These are phyloP conservation scores for Sisor rabdophorus DNA, from an alignment of 2,113 vertebrate species.

Conservation along the genomic window DNA sequence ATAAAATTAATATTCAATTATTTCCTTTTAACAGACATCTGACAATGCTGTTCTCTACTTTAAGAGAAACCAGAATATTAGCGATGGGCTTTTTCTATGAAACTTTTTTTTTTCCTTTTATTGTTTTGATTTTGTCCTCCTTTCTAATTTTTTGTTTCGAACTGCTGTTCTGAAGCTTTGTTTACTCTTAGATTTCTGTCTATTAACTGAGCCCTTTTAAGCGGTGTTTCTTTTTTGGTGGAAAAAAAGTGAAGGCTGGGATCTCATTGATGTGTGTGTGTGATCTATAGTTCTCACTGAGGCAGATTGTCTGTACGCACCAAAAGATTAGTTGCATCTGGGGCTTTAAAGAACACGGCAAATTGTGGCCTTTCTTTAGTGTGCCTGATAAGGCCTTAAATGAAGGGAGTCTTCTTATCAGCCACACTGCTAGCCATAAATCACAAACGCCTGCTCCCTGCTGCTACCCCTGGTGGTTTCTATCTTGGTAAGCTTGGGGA, in stretches of 20 bases:
- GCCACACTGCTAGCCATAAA: constrained; percentile 73
- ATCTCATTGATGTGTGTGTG: constrained; percentile 69
- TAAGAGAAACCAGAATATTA: too few species aligned
- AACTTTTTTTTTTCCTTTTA: background rate
- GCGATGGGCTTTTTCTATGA: too few species aligned
- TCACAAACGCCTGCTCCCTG: constrained; percentile 72
- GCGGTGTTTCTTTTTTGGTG: constrained; percentile 39
- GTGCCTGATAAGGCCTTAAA: constrained; percentile 74
- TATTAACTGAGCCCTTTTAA: constrained; percentile 12
- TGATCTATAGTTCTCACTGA: constrained; percentile 73
- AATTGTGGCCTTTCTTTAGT: constrained; percentile 80
- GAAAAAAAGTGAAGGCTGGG: constrained; percentile 50
- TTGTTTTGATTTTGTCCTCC: background rate
- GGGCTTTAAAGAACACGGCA: constrained; percentile 78
- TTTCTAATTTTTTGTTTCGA: background rate
- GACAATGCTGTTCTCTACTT: too few species aligned
- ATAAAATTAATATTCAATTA: too few species aligned
- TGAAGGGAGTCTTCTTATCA: constrained; percentile 77
- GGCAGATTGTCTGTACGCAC: constrained; percentile 73
- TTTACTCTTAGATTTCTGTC: background rate
- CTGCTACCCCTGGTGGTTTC: constrained; percentile 71
- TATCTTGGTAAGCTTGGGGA: constrained; percentile 69
- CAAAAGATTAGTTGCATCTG: constrained; percentile 77
- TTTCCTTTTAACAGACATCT: too few species aligned
- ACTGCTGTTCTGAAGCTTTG: background rate